These are phyloP conservation scores for Pelvicachromis taeniatus DNA, from an alignment of 2,113 vertebrate species.

Conservation along the genomic window DNA sequence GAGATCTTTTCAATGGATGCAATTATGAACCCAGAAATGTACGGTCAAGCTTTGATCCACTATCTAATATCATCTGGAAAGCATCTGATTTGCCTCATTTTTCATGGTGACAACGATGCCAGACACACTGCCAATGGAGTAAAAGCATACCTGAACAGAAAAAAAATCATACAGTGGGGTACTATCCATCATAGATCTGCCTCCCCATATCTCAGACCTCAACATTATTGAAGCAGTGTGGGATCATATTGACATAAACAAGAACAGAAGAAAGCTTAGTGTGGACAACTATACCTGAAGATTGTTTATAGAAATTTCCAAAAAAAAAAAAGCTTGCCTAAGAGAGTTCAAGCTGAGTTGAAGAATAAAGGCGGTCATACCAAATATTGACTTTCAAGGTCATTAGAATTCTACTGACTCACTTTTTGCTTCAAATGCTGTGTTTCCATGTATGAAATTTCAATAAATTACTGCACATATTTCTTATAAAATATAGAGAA, in stretches of 20 bases:
- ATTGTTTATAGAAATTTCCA: neutral
- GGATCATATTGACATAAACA: neutral
- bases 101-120: neutral
- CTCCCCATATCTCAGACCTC: neutral
- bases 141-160: neutral
- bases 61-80: neutral
- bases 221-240: neutral
- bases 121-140: neutral
- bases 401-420: neutral
- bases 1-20: neutral
- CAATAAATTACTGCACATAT: neutral
- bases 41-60: neutral
- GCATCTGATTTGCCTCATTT: neutral
- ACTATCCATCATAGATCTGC: neutral
- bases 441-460: neutral
- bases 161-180: neutral
- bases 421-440: too few species aligned
- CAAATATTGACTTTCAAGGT: neutral
- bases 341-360: neutral
- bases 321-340: neutral
- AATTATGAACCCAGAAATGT: neutral
- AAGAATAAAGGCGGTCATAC: neutral
- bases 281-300: neutral
- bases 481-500: neutral
- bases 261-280: neutral